Evolutionary conservation across 2,888 invertebrate genomes (phyloP).

Genomic region (Drosophila monieri): DNA sequence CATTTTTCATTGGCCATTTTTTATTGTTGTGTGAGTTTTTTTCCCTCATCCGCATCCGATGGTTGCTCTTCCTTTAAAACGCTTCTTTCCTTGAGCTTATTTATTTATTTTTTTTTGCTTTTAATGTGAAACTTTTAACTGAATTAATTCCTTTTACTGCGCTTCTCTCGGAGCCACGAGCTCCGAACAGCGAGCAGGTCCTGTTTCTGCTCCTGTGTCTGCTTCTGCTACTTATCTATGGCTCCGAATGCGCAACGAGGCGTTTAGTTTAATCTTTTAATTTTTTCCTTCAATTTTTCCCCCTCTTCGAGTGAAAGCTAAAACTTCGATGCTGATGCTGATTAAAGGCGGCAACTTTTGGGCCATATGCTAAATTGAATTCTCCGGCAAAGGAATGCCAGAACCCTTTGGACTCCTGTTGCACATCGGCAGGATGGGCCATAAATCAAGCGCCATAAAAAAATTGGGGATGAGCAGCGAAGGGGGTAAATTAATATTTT

Average conservation of each 20-base stretch:
- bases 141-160: conserved; percentile 76
- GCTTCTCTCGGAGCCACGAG: conserved; percentile 33
- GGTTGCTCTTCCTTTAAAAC: conserved; percentile 34
- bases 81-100: conserved; percentile 23
- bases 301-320: not conserved
- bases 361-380: conserved; percentile 41
- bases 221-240: conserved; percentile 45
- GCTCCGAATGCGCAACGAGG: conserved; percentile 59
- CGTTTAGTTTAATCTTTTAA: conserved; percentile 72
- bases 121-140: conserved; percentile 77
- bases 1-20: conserved; percentile 37
- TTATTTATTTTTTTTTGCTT: conserved; percentile 32
- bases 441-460: conserved; percentile 67
- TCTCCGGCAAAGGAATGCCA: conserved; percentile 5
- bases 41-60: conserved; percentile 26
- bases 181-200: not conserved
- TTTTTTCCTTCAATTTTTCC: conserved; percentile 35
- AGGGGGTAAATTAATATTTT: conserved; percentile 72
- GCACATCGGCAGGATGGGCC: conserved; percentile 28
- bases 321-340: conserved; percentile 34
- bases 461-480: conserved; percentile 30
- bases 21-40: conserved; percentile 40
- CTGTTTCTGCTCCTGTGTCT: conserved; percentile 40
- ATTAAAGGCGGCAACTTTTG: conserved; percentile 30
- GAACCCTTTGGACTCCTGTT: conserved; percentile 24